These are phyloP conservation scores for Andrena chrysosceles DNA, from an alignment of 2,888 invertebrate species.

Conservation along the genomic window DNA sequence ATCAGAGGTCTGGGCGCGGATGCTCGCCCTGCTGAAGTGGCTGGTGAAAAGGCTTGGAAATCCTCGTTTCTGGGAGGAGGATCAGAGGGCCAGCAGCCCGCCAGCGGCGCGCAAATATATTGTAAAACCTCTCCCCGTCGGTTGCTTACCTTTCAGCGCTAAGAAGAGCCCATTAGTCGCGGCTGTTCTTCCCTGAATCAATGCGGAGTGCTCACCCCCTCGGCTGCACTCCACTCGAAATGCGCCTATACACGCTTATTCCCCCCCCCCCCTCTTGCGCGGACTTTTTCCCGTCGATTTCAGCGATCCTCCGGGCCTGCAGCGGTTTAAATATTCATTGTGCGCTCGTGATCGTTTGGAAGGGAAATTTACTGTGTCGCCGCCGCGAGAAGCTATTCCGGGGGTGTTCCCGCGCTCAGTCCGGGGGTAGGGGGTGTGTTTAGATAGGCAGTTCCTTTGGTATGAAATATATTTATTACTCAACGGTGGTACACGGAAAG, in stretches of 20 bases:
- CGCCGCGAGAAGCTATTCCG: neutral
- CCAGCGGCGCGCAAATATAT: conserved; percentile 33
- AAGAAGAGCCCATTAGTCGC: conserved; percentile 51
- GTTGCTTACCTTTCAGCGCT: conserved; percentile 38
- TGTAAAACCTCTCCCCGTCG: conserved; percentile 37
- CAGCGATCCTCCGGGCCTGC: neutral
- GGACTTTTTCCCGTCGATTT: neutral
- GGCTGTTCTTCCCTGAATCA: conserved; percentile 46
- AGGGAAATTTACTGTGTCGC: neutral
- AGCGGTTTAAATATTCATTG: conserved; percentile 2
- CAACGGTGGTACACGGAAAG: too few relatives aligned
- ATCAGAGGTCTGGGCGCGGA: conserved; percentile 2
- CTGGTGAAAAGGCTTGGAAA: conserved; percentile 5
- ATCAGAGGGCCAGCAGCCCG: neutral
- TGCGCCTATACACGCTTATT: conserved; percentile 9
- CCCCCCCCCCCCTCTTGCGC: neutral
- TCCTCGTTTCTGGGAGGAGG: conserved; percentile 15
- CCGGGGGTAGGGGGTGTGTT: too few relatives aligned
- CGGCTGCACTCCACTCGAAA: conserved; percentile 15
- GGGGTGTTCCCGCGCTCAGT: neutral
- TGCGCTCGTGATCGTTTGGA: neutral
- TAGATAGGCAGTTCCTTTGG: too few relatives aligned
- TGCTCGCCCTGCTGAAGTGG: neutral
- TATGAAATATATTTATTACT: too few relatives aligned
- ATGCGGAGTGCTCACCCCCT: conserved; percentile 30